phyloP scores from a whole-genome alignment of 2,113 vertebrate genomes.

The Hemiscyllium ocellatum region DNA sequence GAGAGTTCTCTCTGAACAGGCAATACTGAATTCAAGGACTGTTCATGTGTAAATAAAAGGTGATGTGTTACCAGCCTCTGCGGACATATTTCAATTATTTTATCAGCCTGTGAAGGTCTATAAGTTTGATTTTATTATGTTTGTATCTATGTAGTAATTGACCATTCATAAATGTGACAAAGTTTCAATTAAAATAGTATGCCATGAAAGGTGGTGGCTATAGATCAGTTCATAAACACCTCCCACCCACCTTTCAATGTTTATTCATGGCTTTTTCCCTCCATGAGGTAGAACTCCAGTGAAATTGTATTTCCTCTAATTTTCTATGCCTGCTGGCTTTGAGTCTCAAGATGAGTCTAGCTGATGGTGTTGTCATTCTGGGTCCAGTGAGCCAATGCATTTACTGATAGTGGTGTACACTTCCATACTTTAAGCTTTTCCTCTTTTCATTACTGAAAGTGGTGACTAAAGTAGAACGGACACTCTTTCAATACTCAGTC shows the following conservation, averaged over 20 bases:
- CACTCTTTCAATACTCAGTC: not conserved
- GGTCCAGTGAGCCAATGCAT: not conserved
- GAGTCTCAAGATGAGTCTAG: not conserved
- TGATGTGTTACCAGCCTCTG: no score
- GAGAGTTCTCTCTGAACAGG: no score
- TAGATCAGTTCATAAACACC: not conserved
- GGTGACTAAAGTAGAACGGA: not conserved
- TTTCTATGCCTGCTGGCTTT: not conserved
- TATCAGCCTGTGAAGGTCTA: not conserved
- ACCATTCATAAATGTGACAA: not conserved
- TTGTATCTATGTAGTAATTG: not conserved
- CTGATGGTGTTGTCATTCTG: not conserved
- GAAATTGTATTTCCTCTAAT: not conserved
- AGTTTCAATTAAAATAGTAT: no score
- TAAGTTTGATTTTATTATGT: not conserved
- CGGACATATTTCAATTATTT: not conserved
- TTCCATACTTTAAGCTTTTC: not conserved
- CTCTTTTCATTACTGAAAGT: not conserved
- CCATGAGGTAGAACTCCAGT: not conserved
- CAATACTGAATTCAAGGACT: no score
- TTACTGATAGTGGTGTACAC: not conserved
- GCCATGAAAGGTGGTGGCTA: not conserved
- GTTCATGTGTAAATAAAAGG: no score
- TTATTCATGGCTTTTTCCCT: not conserved
- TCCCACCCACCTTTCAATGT: not conserved